Conservation (phyloP, 2,113 vertebrate genomes). For the Neomonachus schauinslandi region DNA sequence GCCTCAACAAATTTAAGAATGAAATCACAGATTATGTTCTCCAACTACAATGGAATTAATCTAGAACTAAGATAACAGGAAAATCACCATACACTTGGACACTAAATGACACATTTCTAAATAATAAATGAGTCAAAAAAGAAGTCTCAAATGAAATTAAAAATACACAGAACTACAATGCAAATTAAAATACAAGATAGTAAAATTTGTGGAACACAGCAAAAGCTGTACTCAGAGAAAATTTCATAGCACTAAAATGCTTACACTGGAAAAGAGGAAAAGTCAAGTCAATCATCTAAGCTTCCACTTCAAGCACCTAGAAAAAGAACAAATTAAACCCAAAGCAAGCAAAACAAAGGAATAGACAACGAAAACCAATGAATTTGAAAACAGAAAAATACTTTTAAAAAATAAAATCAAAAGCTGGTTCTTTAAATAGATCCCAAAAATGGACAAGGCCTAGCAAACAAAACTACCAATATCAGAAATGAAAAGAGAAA, state of each 20-base stretch:
- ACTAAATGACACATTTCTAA: neutral
- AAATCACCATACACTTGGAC: neutral
- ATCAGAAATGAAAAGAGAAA: neutral
- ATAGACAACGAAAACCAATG: neutral
- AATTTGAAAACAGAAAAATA: neutral
- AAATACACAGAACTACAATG: neutral
- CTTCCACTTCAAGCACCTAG: neutral
- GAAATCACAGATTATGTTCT: neutral
- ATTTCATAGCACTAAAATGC: neutral
- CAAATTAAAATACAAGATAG: neutral
- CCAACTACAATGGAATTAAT: neutral
- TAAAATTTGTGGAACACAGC: neutral
- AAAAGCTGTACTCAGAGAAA: neutral
- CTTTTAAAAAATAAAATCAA: neutral
- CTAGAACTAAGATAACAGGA: neutral
- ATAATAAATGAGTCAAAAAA: neutral
- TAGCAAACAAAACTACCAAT: neutral
- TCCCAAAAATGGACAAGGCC: no score
- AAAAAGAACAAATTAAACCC: neutral
- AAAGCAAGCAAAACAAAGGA: conserved; percentile 28
- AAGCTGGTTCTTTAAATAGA: neutral
- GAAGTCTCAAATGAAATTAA: neutral
- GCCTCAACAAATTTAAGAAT: neutral
- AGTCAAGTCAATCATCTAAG: neutral
- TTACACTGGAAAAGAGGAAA: neutral